Evolutionary conservation across 2,888 invertebrate species (phyloP).

Genomic region (Abrostola tripartita): DNA sequence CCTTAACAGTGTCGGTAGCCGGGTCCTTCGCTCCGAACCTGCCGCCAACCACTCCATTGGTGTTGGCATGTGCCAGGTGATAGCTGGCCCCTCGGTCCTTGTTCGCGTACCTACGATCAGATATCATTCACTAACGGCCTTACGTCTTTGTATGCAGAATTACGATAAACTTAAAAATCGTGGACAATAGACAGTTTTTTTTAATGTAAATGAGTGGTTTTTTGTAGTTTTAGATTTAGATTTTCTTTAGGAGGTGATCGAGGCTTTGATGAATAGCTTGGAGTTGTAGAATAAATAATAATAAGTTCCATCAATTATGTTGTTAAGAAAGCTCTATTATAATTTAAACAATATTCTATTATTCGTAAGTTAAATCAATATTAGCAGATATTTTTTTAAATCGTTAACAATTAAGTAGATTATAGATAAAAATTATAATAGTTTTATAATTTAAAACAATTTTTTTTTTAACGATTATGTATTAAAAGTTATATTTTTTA

Average conservation of each 20-base stretch:
- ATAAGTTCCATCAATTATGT: no score
- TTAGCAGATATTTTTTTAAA: no score
- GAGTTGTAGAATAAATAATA: no score
- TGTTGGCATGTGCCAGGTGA: slow-evolving; percentile 91
- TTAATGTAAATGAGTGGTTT: slow-evolving; percentile 23
- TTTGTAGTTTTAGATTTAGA: neutral
- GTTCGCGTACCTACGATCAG: slow-evolving; percentile 86
- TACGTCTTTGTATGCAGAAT: slow-evolving; percentile 34
- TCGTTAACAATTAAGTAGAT: no score
- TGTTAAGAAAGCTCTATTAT: no score
- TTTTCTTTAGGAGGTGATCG: neutral
- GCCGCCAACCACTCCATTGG: slow-evolving; percentile 90
- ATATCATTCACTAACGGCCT: slow-evolving; percentile 51
- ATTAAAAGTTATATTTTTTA: no score
- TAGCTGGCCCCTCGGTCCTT: slow-evolving; percentile 92
- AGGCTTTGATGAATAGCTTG: no score
- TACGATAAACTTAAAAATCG: slow-evolving; percentile 22
- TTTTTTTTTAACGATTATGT: no score
- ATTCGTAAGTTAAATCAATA: no score
- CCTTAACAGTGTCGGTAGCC: slow-evolving; percentile 90
- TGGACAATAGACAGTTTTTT: slow-evolving; percentile 45
- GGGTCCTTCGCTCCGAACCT: slow-evolving; percentile 92
- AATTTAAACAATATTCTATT: no score
- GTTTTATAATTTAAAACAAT: no score
- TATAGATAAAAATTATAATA: no score